phyloP scores from a whole-genome alignment of 2,888 invertebrate species.

The Amphiduros pacificus region DNA sequence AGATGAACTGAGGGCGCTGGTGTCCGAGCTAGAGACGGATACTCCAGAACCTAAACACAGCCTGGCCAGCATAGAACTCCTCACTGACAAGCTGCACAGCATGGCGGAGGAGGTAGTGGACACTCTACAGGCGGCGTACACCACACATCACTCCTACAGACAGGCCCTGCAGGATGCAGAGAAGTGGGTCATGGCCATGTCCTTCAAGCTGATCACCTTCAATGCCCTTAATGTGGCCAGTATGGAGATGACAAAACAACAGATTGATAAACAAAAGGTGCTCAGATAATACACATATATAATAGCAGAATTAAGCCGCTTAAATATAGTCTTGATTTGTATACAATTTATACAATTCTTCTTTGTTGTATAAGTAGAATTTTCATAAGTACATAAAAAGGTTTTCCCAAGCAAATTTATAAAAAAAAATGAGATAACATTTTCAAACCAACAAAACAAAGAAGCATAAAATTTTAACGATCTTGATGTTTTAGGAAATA shows the following conservation, averaged over 20 bases:
- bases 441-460: no score
- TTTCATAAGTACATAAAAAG: no score
- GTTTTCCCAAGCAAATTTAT: no score
- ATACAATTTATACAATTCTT: no score
- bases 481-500: conserved; percentile 50
- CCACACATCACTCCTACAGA: conserved; percentile 71
- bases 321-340: no score
- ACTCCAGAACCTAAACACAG: neutral
- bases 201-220: conserved; percentile 93
- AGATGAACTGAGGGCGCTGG: neutral
- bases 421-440: no score
- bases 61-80: neutral
- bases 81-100: no score
- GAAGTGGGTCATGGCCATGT: conserved; percentile 92
- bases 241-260: conserved; percentile 86
- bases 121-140: conserved; percentile 77
- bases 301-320: no score
- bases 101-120: conserved; percentile 33
- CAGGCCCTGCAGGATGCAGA: conserved; percentile 89
- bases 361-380: no score
- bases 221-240: conserved; percentile 91
- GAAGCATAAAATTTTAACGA: no score
- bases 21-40: neutral
- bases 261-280: conserved; percentile 83
- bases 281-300: no score